These are phyloP conservation scores for Talpa occidentalis DNA, from an alignment of 2,113 vertebrate genomes.

Conservation along the genomic window DNA sequence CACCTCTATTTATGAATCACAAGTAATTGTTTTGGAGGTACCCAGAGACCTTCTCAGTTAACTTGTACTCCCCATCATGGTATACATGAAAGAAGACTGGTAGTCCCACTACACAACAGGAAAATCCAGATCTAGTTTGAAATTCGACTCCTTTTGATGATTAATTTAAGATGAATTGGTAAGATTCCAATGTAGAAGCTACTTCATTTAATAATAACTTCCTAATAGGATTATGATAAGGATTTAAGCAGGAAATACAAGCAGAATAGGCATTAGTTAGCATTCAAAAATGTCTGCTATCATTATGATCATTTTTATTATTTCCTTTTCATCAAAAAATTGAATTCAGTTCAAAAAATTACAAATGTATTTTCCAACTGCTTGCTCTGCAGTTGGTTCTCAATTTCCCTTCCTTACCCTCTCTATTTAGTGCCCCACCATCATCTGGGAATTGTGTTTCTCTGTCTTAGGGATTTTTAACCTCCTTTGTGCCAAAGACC, in stretches of 20 bases:
- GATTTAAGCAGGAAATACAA: slow-evolving; percentile 7
- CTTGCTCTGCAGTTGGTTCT: slow-evolving; percentile 24
- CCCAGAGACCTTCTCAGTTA: not conserved
- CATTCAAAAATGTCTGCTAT: slow-evolving; percentile 8
- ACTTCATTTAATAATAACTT: slow-evolving; percentile 37
- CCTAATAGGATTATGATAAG: slow-evolving; percentile 17
- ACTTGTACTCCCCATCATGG: not conserved
- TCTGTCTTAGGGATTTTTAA: not conserved
- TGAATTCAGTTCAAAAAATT: slow-evolving; percentile 45
- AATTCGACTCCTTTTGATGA: not conserved
- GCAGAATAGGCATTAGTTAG: not conserved
- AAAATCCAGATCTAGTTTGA: slow-evolving; percentile 14
- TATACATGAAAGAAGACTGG: not conserved
- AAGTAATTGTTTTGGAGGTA: not conserved
- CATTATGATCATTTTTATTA: slow-evolving; percentile 24
- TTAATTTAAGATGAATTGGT: slow-evolving; percentile 7
- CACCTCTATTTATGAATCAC: not conserved
- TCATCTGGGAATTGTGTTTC: not conserved
- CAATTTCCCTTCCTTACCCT: not conserved
- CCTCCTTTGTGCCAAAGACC: not conserved
- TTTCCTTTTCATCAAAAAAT: slow-evolving; percentile 52
- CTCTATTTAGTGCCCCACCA: not conserved
- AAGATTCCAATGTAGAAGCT: slow-evolving; percentile 29
- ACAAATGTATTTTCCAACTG: slow-evolving; percentile 1
- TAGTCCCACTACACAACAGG: not conserved